A percentile compares a stretch with the other conserved stretches of the same genome.
Evolutionary conservation across 2,888 invertebrate genomes (phyloP).

Genomic region (Chymomyza procnemis): DNA sequence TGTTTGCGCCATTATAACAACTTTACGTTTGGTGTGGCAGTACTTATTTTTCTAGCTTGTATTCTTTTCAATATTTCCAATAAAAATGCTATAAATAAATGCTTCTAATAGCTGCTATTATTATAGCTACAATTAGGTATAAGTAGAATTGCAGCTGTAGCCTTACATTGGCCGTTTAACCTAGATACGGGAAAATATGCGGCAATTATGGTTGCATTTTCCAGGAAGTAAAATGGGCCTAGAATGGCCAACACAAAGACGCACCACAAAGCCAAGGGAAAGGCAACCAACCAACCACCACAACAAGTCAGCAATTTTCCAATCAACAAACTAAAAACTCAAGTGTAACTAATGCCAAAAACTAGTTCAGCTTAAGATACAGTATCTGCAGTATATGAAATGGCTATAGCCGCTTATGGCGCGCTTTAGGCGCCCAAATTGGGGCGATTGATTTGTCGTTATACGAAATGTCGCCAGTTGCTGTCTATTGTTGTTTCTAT

Average conservation of each 20-base stretch:
- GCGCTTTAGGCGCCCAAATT: conserved; percentile 1
- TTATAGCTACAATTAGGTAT: neutral
- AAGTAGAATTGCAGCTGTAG: neutral
- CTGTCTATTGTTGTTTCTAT: conserved; percentile 1
- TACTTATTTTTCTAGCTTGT: neutral
- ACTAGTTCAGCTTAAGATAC: neutral
- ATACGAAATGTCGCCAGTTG: neutral
- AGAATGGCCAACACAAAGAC: neutral
- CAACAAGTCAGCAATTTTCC: conserved; percentile 24
- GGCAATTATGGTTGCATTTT: neutral
- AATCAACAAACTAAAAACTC: conserved; percentile 14
- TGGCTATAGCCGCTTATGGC: neutral
- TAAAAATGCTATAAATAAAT: neutral
- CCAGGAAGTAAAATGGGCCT: conserved; percentile 6
- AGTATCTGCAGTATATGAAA: neutral
- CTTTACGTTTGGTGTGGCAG: neutral
- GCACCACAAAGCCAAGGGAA: neutral
- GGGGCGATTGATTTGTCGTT: conserved; percentile 8
- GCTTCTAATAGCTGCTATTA: neutral
- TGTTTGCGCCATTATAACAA: no score
- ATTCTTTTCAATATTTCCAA: neutral
- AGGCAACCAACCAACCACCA: no score
- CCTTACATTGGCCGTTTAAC: neutral
- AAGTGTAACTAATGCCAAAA: conserved; percentile 24
- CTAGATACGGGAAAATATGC: neutral